Conservation (phyloP, 2,888 invertebrate genomes). For the Parnassius mnemosyne region DNA sequence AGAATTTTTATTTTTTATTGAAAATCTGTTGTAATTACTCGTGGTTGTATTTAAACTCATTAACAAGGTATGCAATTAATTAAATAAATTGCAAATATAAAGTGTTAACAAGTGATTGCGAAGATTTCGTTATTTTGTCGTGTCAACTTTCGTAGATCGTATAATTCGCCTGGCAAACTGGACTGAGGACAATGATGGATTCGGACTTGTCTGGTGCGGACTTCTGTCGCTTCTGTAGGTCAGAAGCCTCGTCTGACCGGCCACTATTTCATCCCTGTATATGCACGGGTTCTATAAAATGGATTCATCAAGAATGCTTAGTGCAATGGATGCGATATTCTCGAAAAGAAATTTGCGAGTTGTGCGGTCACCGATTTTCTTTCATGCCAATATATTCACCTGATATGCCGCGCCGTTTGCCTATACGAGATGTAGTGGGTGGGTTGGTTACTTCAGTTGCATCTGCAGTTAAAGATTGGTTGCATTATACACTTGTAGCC, state of each 20-base stretch:
- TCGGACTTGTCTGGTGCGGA: conserved; percentile 84
- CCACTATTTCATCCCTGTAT: conserved; percentile 99
- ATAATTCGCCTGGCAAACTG: conserved; percentile 65
- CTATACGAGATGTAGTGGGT: conserved; percentile 94
- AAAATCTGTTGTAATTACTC: conserved; percentile 50
- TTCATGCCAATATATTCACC: conserved; percentile 99
- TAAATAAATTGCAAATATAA: not conserved
- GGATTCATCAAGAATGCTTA: conserved; percentile 98
- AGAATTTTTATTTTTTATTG: conserved; percentile 43
- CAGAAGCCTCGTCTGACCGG: conserved; percentile 94
- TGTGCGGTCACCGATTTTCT: conserved; percentile 98
- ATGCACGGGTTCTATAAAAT: conserved; percentile 99
- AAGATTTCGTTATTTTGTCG: conserved; percentile 30
- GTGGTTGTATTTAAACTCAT: conserved; percentile 40
- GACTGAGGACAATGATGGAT: conserved; percentile 73
- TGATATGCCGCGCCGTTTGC: conserved; percentile 99
- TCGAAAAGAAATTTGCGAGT: conserved; percentile 98
- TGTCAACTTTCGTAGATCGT: conserved; percentile 60
- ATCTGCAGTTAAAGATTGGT: conserved; percentile 97
- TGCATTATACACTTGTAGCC: conserved; percentile 98
- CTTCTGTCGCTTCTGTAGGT: conserved; percentile 98
- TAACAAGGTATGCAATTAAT: conserved; percentile 43
- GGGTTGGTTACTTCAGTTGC: conserved; percentile 94
- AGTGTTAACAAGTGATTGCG: conserved; percentile 12
- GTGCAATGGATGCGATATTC: conserved; percentile 99